Evolutionary conservation across 2,888 invertebrate genomes (phyloP).

Genomic region (Tenodera sinensis): DNA sequence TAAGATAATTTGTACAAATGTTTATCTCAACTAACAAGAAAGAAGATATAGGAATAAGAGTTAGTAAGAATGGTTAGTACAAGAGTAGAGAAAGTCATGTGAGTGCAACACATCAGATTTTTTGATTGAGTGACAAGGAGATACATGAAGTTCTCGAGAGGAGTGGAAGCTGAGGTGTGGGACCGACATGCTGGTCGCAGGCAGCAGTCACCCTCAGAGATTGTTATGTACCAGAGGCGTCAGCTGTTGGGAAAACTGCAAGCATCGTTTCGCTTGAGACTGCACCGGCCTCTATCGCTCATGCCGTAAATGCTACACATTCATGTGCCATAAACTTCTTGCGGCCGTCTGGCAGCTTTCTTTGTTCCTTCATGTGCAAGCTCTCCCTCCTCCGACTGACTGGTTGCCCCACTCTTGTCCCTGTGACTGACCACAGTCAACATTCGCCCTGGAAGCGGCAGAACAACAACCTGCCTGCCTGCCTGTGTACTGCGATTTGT

Average conservation of each 20-base stretch:
- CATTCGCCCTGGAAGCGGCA: not conserved
- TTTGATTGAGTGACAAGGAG: no score
- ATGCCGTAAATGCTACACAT: not conserved
- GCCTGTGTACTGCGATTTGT: not conserved
- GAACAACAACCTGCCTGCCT: not conserved
- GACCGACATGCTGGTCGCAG: no score
- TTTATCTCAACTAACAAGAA: no score
- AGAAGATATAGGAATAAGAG: no score
- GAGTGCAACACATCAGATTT: no score
- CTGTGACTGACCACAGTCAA: not conserved
- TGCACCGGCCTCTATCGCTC: not conserved
- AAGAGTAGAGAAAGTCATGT: no score
- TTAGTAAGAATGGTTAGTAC: no score
- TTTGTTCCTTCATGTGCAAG: not conserved
- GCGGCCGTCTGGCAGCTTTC: not conserved
- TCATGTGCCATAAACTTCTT: not conserved
- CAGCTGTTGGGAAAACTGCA: not conserved
- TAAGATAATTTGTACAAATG: no score
- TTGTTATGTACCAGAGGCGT: no score
- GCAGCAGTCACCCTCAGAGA: no score
- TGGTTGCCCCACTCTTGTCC: not conserved
- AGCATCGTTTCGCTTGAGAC: not conserved
- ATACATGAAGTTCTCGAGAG: no score
- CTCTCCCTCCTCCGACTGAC: not conserved
- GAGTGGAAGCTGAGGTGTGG: no score